A percentile compares a stretch with the other conserved stretches of the same genome.
These are phyloP conservation scores for Pterocles gutturalis DNA, from an alignment of 2,113 vertebrate genomes.

Conservation along the genomic window DNA sequence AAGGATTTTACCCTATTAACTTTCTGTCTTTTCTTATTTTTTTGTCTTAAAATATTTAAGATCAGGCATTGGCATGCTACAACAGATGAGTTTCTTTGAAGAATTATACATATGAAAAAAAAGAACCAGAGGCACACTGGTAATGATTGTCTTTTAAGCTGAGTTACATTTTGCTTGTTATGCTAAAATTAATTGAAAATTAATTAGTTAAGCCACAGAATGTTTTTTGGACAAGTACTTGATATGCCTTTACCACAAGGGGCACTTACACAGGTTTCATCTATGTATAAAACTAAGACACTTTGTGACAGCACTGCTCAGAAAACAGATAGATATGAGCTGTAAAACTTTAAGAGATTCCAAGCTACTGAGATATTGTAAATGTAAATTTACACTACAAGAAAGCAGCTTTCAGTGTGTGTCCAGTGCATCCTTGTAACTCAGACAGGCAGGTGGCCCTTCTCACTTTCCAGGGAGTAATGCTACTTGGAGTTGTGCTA, in stretches of 20 bases:
- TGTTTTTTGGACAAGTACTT: background rate
- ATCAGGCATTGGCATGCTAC: background rate
- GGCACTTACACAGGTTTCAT: background rate
- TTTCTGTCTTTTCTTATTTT: background rate
- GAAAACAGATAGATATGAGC: background rate
- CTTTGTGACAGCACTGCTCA: background rate
- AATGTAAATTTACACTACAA: background rate
- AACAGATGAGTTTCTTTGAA: background rate
- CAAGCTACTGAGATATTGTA: background rate
- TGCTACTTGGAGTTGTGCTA: background rate
- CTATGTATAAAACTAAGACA: background rate
- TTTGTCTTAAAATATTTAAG: background rate
- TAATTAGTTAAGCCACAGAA: background rate
- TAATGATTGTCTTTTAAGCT: background rate
- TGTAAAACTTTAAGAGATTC: background rate
- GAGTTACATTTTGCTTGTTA: background rate
- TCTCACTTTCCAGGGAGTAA: background rate
- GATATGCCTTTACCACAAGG: background rate
- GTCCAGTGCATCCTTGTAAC: background rate
- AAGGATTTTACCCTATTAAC: background rate
- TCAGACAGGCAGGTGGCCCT: background rate
- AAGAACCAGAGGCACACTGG: background rate
- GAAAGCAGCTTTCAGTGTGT: background rate
- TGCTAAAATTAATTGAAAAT: background rate
- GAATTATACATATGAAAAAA: background rate